phyloP scores from a whole-genome alignment of 2,888 invertebrate species.

The Ctena decussata region DNA sequence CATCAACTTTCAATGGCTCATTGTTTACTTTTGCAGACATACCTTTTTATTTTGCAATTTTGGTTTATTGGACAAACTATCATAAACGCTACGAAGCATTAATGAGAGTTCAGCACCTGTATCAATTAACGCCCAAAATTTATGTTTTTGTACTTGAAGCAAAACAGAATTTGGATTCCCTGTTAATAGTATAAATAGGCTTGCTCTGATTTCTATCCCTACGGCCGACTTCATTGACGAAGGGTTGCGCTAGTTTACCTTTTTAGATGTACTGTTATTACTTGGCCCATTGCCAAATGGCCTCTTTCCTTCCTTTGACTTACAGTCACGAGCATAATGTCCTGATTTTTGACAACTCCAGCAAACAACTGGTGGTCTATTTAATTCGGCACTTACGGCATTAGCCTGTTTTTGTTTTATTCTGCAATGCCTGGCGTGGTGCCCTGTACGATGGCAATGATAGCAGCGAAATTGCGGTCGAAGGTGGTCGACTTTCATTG shows the following conservation, averaged over 20 bases:
- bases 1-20: constrained; percentile 20
- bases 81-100: constrained; percentile 9
- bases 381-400: background rate
- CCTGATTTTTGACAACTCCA: background rate
- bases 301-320: background rate
- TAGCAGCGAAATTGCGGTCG: background rate
- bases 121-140: constrained; percentile 30
- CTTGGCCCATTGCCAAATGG: background rate
- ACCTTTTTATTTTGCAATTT: constrained; percentile 21
- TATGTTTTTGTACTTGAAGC: constrained; percentile 27
- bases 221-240: background rate
- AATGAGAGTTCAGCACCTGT: constrained; percentile 42
- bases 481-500: constrained; percentile 36
- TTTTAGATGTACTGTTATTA: background rate
- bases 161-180: constrained; percentile 18
- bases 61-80: background rate
- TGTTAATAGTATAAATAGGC: background rate
- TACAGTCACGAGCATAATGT: background rate
- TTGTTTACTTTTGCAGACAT: background rate
- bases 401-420: background rate
- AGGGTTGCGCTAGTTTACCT: background rate
- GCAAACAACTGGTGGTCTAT: background rate
- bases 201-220: background rate
- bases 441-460: constrained; percentile 9
- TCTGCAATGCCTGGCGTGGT: constrained; percentile 7